A percentile compares a stretch with the other conserved stretches of the same genome.
Evolutionary conservation across 2,888 invertebrate genomes (phyloP).

Genomic region (Rapana venosa): DNA sequence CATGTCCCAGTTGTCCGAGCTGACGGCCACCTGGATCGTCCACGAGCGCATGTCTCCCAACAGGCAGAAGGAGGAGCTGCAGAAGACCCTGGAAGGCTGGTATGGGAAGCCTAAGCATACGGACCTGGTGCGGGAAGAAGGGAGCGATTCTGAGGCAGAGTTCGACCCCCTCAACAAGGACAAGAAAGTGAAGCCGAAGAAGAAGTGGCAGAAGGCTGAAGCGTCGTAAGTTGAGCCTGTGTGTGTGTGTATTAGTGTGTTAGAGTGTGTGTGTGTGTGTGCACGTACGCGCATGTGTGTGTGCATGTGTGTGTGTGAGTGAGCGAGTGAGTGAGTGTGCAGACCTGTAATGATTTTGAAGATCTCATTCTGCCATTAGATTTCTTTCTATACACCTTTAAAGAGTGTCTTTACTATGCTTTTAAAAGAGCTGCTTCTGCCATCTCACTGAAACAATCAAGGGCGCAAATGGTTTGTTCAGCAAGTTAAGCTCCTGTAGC

Average conservation of each 20-base stretch:
- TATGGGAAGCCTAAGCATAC: conserved; percentile 70
- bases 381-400: no score
- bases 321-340: not conserved
- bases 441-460: no score
- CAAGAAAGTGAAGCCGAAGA: conserved; percentile 56
- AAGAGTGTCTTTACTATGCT: no score
- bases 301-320: not conserved
- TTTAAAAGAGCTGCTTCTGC: no score
- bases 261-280: not conserved
- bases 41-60: conserved; percentile 62
- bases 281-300: not conserved
- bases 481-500: no score
- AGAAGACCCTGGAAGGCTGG: conserved; percentile 63
- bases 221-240: conserved; percentile 55
- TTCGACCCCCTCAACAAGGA: conserved; percentile 52
- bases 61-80: conserved; percentile 62
- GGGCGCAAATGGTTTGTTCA: no score
- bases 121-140: conserved; percentile 69
- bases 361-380: no score
- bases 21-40: conserved; percentile 77
- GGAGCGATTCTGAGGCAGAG: conserved; percentile 63
- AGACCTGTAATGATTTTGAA: no score
- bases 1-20: conserved; percentile 72
- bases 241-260: not conserved
- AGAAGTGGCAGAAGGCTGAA: conserved; percentile 61